Conservation (phyloP, 2,113 vertebrate genomes). For the Ibidorhyncha struthersii region DNA sequence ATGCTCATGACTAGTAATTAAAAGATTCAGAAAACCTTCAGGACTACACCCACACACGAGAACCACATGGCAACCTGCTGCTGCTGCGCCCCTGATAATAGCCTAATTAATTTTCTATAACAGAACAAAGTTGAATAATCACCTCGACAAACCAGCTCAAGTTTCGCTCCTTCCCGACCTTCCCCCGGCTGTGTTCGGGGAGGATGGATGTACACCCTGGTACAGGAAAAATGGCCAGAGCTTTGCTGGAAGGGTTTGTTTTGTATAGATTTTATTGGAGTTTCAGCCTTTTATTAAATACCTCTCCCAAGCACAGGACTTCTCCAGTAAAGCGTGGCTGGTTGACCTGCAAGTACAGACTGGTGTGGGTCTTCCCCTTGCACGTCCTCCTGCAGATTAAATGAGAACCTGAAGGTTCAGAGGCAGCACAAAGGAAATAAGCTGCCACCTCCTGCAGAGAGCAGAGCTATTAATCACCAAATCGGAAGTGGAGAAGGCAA, state of each 20-base stretch:
- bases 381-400: background rate
- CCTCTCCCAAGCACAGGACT: background rate
- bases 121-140: conserved; percentile 12
- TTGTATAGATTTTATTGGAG: too few species aligned
- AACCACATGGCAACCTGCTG: conserved; percentile 44
- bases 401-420: background rate
- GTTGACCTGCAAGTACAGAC: background rate
- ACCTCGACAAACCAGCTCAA: background rate
- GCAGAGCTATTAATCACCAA: too few species aligned
- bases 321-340: background rate
- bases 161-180: background rate
- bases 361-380: background rate
- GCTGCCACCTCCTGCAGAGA: background rate
- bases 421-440: background rate
- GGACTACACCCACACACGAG: conserved; percentile 27
- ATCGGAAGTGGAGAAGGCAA: background rate
- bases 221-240: accelerated
- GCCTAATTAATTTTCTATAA: conserved; percentile 5
- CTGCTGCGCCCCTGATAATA: conserved; percentile 1
- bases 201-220: accelerated
- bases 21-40: conserved; percentile 24
- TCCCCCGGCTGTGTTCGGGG: accelerated
- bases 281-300: too few species aligned
- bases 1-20: background rate
- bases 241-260: background rate